phyloP scores from a whole-genome alignment of 2,888 invertebrate genomes.

The Cheilosia impressa region DNA sequence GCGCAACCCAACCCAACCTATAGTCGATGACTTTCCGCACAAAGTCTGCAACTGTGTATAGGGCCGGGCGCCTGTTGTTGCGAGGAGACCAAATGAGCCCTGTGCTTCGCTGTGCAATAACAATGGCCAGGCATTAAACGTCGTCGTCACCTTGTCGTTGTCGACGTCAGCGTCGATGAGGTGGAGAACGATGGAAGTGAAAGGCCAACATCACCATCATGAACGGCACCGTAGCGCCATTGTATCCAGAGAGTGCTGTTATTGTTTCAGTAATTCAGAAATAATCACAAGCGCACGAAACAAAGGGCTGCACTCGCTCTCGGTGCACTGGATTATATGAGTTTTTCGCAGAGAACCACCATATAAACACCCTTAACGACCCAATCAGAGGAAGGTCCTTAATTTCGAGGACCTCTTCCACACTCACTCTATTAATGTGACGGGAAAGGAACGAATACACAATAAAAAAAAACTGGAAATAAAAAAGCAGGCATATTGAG shows the following conservation, averaged over 20 bases:
- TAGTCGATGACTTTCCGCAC: slow-evolving; percentile 19
- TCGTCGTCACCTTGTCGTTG: slow-evolving; percentile 74
- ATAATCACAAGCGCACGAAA: slow-evolving; percentile 71
- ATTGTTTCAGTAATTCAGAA: slow-evolving; percentile 75
- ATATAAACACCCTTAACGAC: slow-evolving; percentile 48
- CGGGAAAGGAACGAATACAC: slow-evolving; percentile 22
- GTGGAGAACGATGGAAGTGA: slow-evolving; percentile 71
- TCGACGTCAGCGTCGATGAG: slow-evolving; percentile 68
- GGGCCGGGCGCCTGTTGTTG: slow-evolving; percentile 35
- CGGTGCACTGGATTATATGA: slow-evolving; percentile 65
- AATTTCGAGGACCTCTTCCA: slow-evolving; percentile 74
- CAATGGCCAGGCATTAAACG: slow-evolving; percentile 71
- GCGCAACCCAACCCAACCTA: slow-evolving; percentile 45
- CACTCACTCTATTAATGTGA: slow-evolving; percentile 67
- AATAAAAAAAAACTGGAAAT: slow-evolving; percentile 16
- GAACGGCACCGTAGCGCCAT: slow-evolving; percentile 34
- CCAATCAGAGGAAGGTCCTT: slow-evolving; percentile 74
- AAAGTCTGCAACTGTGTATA: slow-evolving; percentile 3
- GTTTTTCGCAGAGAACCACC: slow-evolving; percentile 36
- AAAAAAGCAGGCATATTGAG: slow-evolving; percentile 67
- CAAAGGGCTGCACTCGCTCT: slow-evolving; percentile 47
- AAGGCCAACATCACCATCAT: slow-evolving; percentile 47
- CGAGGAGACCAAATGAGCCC: slow-evolving; percentile 57
- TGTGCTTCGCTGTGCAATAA: slow-evolving; percentile 52
- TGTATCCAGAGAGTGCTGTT: slow-evolving; percentile 64